Conservation (phyloP, 23 tunicate species). For the Styela plicata region DNA sequence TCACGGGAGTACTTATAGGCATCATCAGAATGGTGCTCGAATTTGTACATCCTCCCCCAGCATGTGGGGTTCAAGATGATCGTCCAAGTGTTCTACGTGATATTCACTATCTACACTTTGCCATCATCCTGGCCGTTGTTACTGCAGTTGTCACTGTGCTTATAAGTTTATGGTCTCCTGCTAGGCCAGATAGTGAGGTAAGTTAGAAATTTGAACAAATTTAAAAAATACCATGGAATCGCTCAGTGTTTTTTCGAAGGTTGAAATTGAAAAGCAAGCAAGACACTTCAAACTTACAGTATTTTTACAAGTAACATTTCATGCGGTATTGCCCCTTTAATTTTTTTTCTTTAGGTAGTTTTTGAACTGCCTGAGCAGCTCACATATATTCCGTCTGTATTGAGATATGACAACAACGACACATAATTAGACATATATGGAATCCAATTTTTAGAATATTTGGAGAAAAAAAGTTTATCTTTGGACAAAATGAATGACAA, state of each 20-base stretch:
- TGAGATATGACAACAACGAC: too few species aligned
- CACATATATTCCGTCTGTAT: too few species aligned
- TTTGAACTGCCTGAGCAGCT: too few species aligned
- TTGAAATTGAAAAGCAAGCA: too few species aligned
- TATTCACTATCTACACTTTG: conserved; percentile 76
- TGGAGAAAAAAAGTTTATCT: too few species aligned
- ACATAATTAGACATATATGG: too few species aligned
- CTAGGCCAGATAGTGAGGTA: conserved; percentile 23
- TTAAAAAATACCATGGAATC: too few species aligned
- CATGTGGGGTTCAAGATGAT: conserved; percentile 44
- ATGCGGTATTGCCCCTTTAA: background rate
- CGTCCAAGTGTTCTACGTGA: conserved; percentile 17
- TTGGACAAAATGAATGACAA: too few species aligned
- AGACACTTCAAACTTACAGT: background rate
- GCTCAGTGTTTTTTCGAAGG: too few species aligned
- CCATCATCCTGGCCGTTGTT: conserved; percentile 42
- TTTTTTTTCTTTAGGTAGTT: background rate
- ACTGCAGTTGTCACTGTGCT: conserved; percentile 38
- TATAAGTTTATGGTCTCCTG: conserved; percentile 35
- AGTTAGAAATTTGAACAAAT: too few species aligned
- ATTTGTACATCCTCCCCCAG: conserved; percentile 52
- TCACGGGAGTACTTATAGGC: conserved; percentile 53
- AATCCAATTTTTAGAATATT: too few species aligned
- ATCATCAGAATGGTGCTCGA: conserved; percentile 38
- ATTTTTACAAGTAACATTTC: background rate